Conservation (phyloP, 2,797 vertebrate genomes). For the Hozukius guyotensis region DNA sequence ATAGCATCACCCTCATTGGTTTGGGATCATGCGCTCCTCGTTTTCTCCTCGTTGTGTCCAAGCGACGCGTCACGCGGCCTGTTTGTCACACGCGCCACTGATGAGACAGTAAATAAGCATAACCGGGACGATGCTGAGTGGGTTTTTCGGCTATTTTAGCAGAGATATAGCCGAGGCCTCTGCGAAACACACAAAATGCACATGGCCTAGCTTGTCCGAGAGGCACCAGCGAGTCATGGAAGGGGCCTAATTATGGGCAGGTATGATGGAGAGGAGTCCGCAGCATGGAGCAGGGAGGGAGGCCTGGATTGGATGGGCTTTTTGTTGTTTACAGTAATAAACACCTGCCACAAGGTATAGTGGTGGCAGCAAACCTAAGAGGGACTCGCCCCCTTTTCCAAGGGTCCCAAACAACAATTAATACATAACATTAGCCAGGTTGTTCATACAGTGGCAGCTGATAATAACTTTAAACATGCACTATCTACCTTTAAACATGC, state of each 20-base stretch:
- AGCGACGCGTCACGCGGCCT: conserved; percentile 66
- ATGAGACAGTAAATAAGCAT: conserved; percentile 31
- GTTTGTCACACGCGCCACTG: conserved; percentile 54
- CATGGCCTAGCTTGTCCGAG: conserved; percentile 1
- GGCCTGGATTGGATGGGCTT: conserved; percentile 14
- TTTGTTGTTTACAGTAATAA: background rate
- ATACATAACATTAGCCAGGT: background rate
- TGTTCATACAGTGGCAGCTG: background rate
- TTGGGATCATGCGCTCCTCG: conserved; percentile 74
- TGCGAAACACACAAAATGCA: conserved; percentile 5
- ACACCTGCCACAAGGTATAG: background rate
- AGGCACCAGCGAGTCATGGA: conserved; percentile 1
- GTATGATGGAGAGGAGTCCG: conserved; percentile 36
- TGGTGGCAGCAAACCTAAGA: background rate
- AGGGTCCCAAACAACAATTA: background rate
- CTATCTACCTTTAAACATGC: no score
- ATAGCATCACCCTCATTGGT: conserved; percentile 33
- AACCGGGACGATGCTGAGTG: background rate
- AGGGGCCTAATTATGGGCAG: conserved; percentile 58
- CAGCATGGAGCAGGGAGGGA: conserved; percentile 5
- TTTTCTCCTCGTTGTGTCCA: conserved; percentile 57
- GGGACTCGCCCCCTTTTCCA: background rate
- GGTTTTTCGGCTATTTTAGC: background rate
- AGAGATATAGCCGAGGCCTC: conserved; percentile 35
- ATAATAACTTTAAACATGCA: background rate